Conservation (phyloP, 2,888 invertebrate genomes). For the Drosophila differens region DNA sequence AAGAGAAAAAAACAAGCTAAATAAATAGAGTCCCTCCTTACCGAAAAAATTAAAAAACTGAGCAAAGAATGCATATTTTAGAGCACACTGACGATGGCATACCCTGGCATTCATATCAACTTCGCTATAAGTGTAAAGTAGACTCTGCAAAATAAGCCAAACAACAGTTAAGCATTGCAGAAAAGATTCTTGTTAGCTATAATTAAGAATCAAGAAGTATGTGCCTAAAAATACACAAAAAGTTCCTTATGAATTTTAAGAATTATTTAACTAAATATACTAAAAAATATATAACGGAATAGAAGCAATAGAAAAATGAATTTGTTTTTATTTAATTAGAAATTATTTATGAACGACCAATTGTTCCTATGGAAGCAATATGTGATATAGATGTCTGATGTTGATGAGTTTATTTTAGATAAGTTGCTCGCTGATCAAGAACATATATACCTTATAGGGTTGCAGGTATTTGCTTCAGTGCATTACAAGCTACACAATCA, state of each 20-base stretch:
- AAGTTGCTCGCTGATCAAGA: not conserved
- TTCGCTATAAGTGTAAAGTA: too few relatives aligned
- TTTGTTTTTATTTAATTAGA: not conserved
- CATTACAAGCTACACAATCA: not conserved
- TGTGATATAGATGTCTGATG: not conserved
- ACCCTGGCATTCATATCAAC: not conserved
- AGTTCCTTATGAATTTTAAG: too few relatives aligned
- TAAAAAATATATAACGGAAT: not conserved
- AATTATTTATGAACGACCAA: not conserved
- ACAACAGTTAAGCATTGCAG: not conserved
- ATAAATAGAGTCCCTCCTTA: constrained; percentile 26
- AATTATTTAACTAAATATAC: too few relatives aligned
- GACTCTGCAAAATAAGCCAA: not conserved
- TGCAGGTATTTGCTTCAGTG: not conserved
- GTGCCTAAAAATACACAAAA: not conserved
- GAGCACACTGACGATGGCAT: not conserved
- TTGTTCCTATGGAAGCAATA: not conserved
- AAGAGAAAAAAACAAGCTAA: constrained; percentile 11
- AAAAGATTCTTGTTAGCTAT: not conserved
- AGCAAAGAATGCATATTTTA: not conserved
- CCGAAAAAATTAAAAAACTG: constrained; percentile 16
- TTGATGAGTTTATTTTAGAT: not conserved
- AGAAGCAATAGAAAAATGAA: not conserved
- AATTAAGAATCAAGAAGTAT: not conserved
- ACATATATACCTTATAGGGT: not conserved